Base-by-base conservation (phyloP, 2,888 invertebrate genomes). In the Chrysodeixis includens region DNA sequence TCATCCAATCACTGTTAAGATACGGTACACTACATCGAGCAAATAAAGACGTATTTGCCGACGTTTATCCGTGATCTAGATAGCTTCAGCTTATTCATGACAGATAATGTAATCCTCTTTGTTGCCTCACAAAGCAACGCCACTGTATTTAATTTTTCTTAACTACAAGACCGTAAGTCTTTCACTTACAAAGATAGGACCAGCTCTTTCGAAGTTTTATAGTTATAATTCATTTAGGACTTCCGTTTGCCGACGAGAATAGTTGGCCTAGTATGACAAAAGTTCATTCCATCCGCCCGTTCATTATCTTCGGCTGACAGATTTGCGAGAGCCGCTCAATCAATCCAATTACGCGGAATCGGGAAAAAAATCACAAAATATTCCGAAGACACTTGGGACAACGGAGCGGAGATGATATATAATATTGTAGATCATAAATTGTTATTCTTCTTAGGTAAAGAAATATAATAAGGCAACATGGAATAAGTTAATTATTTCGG, bases 301-400 rank as follows among this genome's bases (percentile, higher is more conserved):
- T 92, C 90, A 92, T 93, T 94, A 93, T 92, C 85, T 89, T 86
- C 81, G 73, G 75, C 79, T 88, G 92, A 90, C 91, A 92, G 89
- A 89, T 90, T 89, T 88, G 88, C 82, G 87, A 86, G 86, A 84
- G 85, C 82, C 83, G 84, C 86, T 90, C 89, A 88, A 92, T 93
- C 92, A 91, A 91, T 90, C 90, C 90, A 92, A 93, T 93, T 92
- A 93, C 81, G 77, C 76, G 72, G 83, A 85, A 88, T 89, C 84
- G 87, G 87, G 86, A 90, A 88, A 90, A 88, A 90, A 89, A 90
- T 87, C 78, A 83, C 76, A 79, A 78, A 81, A 69, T 74, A 74
- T 78, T 55, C 49, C 66, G 62, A 74, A 74, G 56, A 63, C 74
- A 56, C 74, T 52, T 52, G 75, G 64, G 78, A 75, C 62, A 32